These are phyloP conservation scores for Melanerpes aurifrons DNA, from an alignment of 2,113 vertebrate genomes.

Conservation along the genomic window DNA sequence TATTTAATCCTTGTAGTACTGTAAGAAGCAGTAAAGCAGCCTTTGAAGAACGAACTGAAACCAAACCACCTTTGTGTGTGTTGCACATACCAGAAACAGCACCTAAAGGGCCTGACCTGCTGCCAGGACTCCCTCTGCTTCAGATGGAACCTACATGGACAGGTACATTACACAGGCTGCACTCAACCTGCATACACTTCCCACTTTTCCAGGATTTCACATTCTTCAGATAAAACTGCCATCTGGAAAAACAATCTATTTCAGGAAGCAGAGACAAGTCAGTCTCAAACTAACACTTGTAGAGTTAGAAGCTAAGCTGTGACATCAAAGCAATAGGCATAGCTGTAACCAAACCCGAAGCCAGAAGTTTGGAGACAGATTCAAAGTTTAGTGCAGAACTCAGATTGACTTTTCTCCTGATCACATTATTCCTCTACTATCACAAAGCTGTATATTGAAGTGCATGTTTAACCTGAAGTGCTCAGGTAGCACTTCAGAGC, in stretches of 20 bases:
- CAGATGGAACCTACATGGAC: neutral
- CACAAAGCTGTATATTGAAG: neutral
- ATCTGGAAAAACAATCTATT: conserved; percentile 39
- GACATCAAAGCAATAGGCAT: neutral
- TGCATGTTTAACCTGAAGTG: neutral
- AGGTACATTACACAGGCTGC: neutral
- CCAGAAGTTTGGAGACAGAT: neutral
- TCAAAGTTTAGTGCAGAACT: neutral
- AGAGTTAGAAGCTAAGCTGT: conserved; percentile 20
- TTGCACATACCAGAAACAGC: neutral
- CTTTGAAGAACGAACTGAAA: neutral
- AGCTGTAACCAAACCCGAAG: neutral
- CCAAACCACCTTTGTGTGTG: neutral
- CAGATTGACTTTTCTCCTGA: neutral
- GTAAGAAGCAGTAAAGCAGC: neutral
- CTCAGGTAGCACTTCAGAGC: neutral
- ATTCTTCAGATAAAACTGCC: conserved; percentile 18
- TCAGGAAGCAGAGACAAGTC: conserved; percentile 15
- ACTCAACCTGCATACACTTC: neutral
- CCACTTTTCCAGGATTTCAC: neutral
- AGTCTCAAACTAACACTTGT: neutral
- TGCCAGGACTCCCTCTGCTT: neutral
- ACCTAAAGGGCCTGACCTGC: neutral
- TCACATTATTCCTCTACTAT: neutral
- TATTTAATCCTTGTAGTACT: neutral